phyloP scores from a whole-genome alignment of 2,888 invertebrate species.

The Phorcus lineatus region DNA sequence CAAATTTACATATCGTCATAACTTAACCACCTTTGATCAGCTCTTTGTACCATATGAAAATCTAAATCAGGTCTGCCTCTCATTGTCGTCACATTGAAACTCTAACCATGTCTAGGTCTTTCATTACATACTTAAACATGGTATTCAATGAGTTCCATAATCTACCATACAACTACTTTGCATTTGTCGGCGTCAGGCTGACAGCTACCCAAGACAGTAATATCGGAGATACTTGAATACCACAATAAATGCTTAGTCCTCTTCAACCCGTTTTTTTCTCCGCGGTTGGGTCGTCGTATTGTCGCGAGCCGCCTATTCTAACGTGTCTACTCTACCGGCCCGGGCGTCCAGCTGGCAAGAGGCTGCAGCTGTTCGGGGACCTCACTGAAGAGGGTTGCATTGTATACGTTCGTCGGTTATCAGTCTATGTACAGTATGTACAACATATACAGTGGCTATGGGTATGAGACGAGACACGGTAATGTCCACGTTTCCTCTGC shows the following conservation, averaged over 20 bases:
- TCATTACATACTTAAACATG: no score
- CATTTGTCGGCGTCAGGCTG: neutral
- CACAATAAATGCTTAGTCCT: neutral
- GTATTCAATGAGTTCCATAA: no score
- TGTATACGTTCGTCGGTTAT: neutral
- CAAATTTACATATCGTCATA: no score
- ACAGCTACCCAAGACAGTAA: neutral
- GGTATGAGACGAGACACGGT: no score
- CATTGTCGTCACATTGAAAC: no score
- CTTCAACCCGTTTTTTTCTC: neutral
- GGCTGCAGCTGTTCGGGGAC: no score
- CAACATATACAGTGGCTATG: neutral
- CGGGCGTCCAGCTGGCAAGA: neutral
- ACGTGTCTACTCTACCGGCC: neutral
- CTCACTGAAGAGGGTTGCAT: neutral
- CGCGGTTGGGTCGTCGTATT: neutral
- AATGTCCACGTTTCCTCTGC: no score
- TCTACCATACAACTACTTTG: neutral
- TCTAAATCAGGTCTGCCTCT: no score
- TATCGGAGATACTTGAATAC: neutral
- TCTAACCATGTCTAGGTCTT: no score
- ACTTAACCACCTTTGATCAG: no score
- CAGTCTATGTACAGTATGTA: slow-evolving; percentile 1
- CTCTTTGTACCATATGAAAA: no score
- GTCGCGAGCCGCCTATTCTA: neutral